Base-by-base conservation (phyloP, 2,113 vertebrate genomes). In the Brachyhypopomus gauderio region DNA sequence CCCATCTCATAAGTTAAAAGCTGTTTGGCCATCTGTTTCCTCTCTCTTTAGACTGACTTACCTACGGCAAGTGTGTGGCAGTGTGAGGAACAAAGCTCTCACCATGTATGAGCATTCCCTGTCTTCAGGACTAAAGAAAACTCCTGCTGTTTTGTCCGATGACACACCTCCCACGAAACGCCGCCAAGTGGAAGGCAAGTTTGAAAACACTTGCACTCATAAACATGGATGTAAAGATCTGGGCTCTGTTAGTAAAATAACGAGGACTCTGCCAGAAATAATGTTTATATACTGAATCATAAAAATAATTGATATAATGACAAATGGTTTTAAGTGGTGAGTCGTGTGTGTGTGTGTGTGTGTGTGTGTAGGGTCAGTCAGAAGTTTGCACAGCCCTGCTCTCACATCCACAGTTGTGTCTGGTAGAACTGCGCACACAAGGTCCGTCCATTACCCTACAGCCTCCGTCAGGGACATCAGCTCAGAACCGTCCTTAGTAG, bases 391-490 rank as follows among this genome's bases (percentile, higher is more conserved):
- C 67, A 88, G 83, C 4, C 92, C 92, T 0, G 88, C 89, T 3
- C 79, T 93, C 60, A 94, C 93, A 12, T 96, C 96, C 41, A 96
- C 95, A 0, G 67, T 83, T 4, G 84, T 91, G 87, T 93, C 83
- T 41, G 6, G 14, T 23, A 7, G 17, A 14, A 56, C 75, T 11
- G 77, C 71, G 16, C 67, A 30, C 36, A 41, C 20, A 4, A 79
- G 72, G 7, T 34, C 30, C 22, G 34, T 58, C 17, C 0, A 66
- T 14, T 55, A 1, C 25, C 59, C 63, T 84, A 71, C 0, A 30
- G 27, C n/a, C 1, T 27, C 55, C 59, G 75, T 60, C 52, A 25
- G 82, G 9, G 0, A 0, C 3, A 79, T 0, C n/a, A 64, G 69
- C 19, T 56, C 63, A n/a, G 75, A 67, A 23, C 72, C 25, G 30